A percentile compares a stretch with the other conserved stretches of the same genome.
These are phyloP conservation scores for Sphyrna mokarran DNA, from an alignment of 2,113 vertebrate genomes.

Conservation along the genomic window DNA sequence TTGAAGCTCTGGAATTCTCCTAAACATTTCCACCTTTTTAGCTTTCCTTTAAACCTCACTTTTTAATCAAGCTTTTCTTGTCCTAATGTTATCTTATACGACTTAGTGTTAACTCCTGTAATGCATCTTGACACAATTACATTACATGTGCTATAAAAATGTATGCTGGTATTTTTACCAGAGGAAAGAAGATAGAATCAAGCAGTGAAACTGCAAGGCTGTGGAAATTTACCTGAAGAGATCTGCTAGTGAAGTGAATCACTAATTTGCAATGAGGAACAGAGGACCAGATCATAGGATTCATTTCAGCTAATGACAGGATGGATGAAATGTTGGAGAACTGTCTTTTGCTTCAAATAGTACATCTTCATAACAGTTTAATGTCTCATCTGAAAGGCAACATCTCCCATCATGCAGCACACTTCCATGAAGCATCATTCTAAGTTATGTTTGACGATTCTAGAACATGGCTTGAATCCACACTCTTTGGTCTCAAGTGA, in stretches of 20 bases:
- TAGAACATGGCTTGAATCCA: too few relatives aligned
- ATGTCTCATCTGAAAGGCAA: neutral
- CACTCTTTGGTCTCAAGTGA: too few relatives aligned
- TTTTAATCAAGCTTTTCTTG: neutral
- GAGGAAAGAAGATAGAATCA: neutral
- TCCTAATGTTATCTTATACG: neutral
- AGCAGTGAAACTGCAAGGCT: neutral
- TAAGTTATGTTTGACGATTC: too few relatives aligned
- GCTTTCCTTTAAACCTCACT: neutral
- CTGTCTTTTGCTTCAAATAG: neutral
- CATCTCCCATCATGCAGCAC: neutral
- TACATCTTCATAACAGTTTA: neutral
- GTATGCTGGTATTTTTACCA: neutral
- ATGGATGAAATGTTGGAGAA: neutral
- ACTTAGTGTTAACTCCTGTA: neutral
- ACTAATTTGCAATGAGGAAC: neutral
- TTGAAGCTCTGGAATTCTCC: too few relatives aligned
- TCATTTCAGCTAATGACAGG: neutral
- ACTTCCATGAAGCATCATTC: neutral
- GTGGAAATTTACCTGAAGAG: neutral
- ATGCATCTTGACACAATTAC: neutral
- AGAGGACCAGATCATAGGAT: neutral
- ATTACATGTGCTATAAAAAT: neutral
- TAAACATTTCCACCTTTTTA: neutral
- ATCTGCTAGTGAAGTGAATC: neutral